Evolutionary conservation across 2,113 vertebrate species (phyloP), one percentile per base, ranked within the genome.

Genomic region (Hyperoodon ampullatus): DNA sequence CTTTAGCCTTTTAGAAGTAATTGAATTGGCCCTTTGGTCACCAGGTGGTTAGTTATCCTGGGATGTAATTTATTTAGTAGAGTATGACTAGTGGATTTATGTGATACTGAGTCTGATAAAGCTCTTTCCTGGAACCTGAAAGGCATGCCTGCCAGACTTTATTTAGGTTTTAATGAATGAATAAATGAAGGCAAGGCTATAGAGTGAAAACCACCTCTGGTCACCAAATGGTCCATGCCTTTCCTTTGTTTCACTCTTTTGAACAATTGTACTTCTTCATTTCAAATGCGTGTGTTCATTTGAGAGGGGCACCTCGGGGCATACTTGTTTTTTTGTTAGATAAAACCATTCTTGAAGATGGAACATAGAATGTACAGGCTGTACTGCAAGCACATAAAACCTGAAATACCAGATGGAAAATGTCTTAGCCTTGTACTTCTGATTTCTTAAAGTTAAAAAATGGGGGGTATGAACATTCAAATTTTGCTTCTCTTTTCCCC

Each of bases 261-360:
- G 90, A 97, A 92, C 81, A 94, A 58, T 97, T 97, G 78, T 95
- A 93, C 70, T 88, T 95, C 68, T 95, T 98, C 93, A 90, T 93
- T 95, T 55, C n/a, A 92, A 96, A 97, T 94, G 55, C 35, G 66
- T 96, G 58, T 92, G 97, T 94, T 95, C 90, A 5, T 97, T 97
- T 95, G 85, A 83, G 84, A 97, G 97, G 78, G 91, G 53, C 60
- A 96, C 96, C 95, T 97, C 33, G 0, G 97, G 98, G 96, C 94
- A 97, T 47, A 95, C 95, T 96, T 98, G 61, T 93, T 97, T 98
- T 95, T 98, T 98, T 96, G 39, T 98, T 96, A 96, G 92, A 92
- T 96, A 98, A 97, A 97, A 89, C 72, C 3, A 0, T 90, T 97
- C 61, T 42, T 94, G 94, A 63, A 96, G 96, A 97, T 53, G 93